Conservation (phyloP, 2,797 vertebrate species). For the Hippoglossus hippoglossus region DNA sequence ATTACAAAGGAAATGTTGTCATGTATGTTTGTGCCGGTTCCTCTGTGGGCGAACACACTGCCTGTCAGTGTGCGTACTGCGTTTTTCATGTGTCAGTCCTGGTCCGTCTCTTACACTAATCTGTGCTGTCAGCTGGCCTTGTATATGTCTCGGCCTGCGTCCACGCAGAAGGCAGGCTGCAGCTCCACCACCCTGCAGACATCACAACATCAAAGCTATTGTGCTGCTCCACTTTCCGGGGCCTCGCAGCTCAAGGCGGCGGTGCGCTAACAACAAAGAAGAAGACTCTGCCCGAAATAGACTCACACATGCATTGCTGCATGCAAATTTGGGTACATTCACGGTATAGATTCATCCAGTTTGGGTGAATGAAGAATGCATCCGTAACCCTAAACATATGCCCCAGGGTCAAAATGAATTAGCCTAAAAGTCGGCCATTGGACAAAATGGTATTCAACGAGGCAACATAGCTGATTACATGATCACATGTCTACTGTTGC, state of each 20-base stretch:
- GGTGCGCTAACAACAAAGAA: constrained; percentile 53
- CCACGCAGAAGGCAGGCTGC: constrained; percentile 21
- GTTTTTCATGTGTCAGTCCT: constrained; percentile 12
- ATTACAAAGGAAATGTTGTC: background rate
- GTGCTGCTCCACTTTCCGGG: constrained; percentile 69
- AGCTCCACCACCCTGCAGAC: constrained; percentile 55
- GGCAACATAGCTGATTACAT: background rate
- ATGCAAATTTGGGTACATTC: constrained; percentile 36
- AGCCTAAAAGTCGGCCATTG: background rate
- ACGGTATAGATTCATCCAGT: constrained; percentile 13
- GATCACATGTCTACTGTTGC: background rate
- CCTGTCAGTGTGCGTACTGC: background rate
- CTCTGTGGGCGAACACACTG: background rate
- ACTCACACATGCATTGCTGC: constrained; percentile 22
- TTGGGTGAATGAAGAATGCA: too few species aligned
- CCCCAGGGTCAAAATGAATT: background rate
- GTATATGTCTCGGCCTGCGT: constrained; percentile 15
- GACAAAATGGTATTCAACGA: background rate
- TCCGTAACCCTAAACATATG: too few species aligned
- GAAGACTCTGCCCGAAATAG: constrained; percentile 57
- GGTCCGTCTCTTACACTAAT: constrained; percentile 36
- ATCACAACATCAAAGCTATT: constrained; percentile 64
- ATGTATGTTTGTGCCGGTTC: constrained; percentile 2
- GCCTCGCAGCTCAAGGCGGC: constrained; percentile 52
- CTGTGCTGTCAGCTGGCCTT: constrained; percentile 44